These are phyloP conservation scores for Grammomys surdaster DNA, from an alignment of 2,113 vertebrate species.

Conservation along the genomic window DNA sequence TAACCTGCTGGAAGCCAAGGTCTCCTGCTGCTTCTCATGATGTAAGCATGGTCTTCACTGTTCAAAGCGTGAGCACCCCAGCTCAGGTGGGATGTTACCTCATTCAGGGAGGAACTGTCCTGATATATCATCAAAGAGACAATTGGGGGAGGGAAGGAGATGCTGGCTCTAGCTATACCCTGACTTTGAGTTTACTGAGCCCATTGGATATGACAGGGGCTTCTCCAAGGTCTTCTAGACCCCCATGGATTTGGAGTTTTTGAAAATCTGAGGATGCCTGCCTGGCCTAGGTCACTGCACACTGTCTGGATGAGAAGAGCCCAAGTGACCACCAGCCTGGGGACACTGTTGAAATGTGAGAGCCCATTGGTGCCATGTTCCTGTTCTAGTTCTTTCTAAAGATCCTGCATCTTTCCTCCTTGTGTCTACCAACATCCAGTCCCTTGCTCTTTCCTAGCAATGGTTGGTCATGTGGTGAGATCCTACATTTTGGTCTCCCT, in stretches of 20 bases:
- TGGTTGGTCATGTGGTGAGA: background rate
- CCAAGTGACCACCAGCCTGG: background rate
- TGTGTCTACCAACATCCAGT: background rate
- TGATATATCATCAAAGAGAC: background rate
- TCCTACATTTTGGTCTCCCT: background rate
- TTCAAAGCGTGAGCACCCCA: background rate
- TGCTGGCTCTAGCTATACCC: background rate
- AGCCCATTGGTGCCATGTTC: background rate
- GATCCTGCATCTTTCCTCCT: background rate
- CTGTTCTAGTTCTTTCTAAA: background rate
- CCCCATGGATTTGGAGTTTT: background rate
- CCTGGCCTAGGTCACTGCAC: background rate
- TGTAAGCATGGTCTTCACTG: background rate
- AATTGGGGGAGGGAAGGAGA: background rate
- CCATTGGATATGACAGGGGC: background rate
- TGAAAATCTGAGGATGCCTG: background rate
- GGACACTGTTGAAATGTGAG: constrained; percentile 38
- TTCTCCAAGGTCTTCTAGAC: no score
- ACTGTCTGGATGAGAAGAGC: background rate
- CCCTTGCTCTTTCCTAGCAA: background rate
- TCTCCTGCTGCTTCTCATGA: background rate
- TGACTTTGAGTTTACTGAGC: background rate
- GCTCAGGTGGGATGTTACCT: background rate
- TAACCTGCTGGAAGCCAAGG: background rate
- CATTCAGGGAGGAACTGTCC: background rate